phyloP scores from a whole-genome alignment of 2,797 vertebrate species.

The Clarias fuscus region DNA sequence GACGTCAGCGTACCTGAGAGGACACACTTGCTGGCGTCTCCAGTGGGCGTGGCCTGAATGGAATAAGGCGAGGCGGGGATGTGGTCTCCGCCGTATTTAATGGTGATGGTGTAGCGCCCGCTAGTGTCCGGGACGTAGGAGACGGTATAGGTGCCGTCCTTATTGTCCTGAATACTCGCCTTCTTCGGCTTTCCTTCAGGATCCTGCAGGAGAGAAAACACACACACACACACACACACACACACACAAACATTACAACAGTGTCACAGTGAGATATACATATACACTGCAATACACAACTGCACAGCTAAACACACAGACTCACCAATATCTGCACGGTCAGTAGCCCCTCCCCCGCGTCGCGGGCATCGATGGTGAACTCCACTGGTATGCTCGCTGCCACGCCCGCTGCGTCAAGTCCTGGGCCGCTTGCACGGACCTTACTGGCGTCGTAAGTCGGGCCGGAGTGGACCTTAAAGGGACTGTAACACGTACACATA shows the following conservation, averaged over 20 bases:
- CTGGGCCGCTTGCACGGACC: constrained; percentile 91
- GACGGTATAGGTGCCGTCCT: constrained; percentile 89
- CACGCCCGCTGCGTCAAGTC: constrained; percentile 87
- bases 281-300: background rate
- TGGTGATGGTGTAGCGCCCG: constrained; percentile 89
- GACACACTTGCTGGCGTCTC: constrained; percentile 91
- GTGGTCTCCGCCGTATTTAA: constrained; percentile 90
- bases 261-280: background rate
- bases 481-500: constrained; percentile 69
- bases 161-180: constrained; percentile 90
- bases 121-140: constrained; percentile 90
- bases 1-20: constrained; percentile 76
- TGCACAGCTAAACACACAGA: background rate
- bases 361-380: constrained; percentile 93
- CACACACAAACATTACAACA: background rate
- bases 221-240: background rate
- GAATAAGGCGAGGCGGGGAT: constrained; percentile 89
- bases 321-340: constrained; percentile 92
- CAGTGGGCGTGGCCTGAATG: constrained; percentile 86
- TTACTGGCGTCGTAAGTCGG: constrained; percentile 94
- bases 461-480: constrained; percentile 91
- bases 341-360: constrained; percentile 92
- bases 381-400: constrained; percentile 92
- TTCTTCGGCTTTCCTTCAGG: constrained; percentile 94
- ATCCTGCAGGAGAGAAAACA: constrained; percentile 71